phyloP scores from a whole-genome alignment of 2,888 invertebrate species.

The Tinea trinotella region DNA sequence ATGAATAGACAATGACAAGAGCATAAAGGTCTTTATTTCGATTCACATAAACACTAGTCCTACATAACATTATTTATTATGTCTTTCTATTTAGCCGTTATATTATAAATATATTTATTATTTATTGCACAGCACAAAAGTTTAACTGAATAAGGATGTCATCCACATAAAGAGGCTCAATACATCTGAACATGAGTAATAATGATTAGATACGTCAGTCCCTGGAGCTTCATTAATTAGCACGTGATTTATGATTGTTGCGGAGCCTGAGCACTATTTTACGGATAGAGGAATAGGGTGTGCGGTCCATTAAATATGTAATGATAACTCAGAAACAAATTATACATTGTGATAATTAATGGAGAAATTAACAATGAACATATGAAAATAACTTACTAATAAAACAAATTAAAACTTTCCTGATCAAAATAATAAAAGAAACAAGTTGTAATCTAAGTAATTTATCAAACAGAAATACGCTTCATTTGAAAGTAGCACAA shows the following conservation, averaged over 20 bases:
- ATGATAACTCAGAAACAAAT: background rate
- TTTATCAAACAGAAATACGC: slow-evolving; percentile 10
- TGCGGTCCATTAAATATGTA: background rate
- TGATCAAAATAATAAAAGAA: slow-evolving; percentile 3
- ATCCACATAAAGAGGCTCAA: background rate
- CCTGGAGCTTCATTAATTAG: slow-evolving; percentile 56
- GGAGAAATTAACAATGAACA: too few relatives aligned
- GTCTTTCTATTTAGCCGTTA: too few relatives aligned
- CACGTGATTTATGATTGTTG: slow-evolving; percentile 48
- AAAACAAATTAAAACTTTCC: background rate
- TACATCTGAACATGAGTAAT: slow-evolving; percentile 12
- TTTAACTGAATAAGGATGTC: background rate
- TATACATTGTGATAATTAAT: background rate
- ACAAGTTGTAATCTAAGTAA: slow-evolving; percentile 12
- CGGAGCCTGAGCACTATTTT: background rate
- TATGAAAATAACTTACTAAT: background rate
- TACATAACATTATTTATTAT: too few relatives aligned
- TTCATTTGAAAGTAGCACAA: slow-evolving; percentile 12
- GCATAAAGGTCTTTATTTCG: too few relatives aligned
- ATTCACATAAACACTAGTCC: too few relatives aligned
- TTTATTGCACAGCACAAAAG: background rate
- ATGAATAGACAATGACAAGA: too few relatives aligned
- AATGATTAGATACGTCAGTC: slow-evolving; percentile 26
- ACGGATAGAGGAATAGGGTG: background rate
- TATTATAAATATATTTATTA: too few relatives aligned